phyloP scores from a whole-genome alignment of 2,797 vertebrate species.

The Natrix natrix region DNA sequence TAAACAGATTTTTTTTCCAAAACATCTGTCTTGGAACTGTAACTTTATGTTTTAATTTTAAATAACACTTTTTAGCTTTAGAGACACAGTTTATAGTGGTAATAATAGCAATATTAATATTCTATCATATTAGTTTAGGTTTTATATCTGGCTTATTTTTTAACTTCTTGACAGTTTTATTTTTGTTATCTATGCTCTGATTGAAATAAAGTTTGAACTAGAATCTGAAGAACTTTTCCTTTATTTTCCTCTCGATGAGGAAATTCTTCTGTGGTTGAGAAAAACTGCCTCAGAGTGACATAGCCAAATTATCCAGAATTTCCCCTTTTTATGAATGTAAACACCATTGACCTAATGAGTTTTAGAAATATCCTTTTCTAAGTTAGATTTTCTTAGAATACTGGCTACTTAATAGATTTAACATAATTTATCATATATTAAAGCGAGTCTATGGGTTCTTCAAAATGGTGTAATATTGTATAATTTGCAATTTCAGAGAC shows the following conservation, averaged over 20 bases:
- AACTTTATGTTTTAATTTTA: background rate
- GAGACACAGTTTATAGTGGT: background rate
- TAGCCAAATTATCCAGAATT: slow-evolving; percentile 46
- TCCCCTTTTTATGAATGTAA: slow-evolving; percentile 41
- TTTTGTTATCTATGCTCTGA: background rate
- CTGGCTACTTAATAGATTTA: background rate
- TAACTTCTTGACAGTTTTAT: background rate
- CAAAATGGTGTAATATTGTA: background rate
- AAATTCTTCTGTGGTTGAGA: slow-evolving; percentile 37
- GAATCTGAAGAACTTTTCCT: slow-evolving; percentile 26
- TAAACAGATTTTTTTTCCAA: too few species aligned
- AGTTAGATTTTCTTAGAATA: background rate
- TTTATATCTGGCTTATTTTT: background rate
- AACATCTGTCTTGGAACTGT: background rate
- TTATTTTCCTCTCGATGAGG: slow-evolving; percentile 25
- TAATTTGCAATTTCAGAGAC: background rate
- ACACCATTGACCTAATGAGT: slow-evolving; percentile 11
- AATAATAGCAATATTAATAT: background rate
- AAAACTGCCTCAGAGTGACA: slow-evolving; percentile 40
- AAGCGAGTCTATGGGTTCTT: background rate
- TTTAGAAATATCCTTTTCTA: slow-evolving; percentile 28
- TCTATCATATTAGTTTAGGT: background rate
- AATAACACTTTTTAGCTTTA: background rate
- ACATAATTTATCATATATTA: background rate
- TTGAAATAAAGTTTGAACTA: background rate